These are phyloP conservation scores for Tarsius wallacei DNA, from an alignment of 2,797 vertebrate genomes.

Conservation along the genomic window DNA sequence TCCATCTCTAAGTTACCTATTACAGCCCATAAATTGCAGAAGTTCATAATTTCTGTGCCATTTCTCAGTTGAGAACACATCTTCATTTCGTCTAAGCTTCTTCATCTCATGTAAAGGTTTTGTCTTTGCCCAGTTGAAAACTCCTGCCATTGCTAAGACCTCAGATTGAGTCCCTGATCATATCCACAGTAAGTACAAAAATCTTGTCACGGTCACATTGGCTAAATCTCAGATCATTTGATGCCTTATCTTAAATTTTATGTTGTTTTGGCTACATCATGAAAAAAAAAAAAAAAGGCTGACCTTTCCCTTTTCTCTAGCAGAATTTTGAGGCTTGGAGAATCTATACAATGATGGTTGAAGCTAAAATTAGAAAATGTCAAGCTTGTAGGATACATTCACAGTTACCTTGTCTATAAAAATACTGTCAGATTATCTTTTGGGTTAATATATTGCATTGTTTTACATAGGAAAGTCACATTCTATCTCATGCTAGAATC, in stretches of 20 bases:
- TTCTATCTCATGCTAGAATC: background rate
- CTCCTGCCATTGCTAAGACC: background rate
- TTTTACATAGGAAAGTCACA: background rate
- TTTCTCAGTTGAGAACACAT: background rate
- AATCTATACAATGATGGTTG: background rate
- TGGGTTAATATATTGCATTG: background rate
- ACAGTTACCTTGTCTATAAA: background rate
- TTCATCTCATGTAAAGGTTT: background rate
- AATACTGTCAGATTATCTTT: background rate
- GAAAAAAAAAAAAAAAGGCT: background rate
- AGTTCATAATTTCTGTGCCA: background rate
- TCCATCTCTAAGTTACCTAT: background rate
- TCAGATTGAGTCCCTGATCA: background rate
- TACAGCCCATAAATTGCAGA: background rate
- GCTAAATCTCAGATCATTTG: background rate
- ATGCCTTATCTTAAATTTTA: background rate
- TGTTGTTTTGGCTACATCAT: background rate
- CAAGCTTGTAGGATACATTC: rapidly evolving
- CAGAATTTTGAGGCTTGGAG: background rate
- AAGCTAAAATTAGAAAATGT: background rate
- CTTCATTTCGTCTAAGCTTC: background rate
- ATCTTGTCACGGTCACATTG: background rate
- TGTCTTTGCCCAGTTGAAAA: background rate
- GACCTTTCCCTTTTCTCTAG: background rate
- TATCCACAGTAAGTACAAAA: constrained; percentile 32